phyloP scores from a whole-genome alignment of 2,113 vertebrate genomes.

The Zosterops lateralis region DNA sequence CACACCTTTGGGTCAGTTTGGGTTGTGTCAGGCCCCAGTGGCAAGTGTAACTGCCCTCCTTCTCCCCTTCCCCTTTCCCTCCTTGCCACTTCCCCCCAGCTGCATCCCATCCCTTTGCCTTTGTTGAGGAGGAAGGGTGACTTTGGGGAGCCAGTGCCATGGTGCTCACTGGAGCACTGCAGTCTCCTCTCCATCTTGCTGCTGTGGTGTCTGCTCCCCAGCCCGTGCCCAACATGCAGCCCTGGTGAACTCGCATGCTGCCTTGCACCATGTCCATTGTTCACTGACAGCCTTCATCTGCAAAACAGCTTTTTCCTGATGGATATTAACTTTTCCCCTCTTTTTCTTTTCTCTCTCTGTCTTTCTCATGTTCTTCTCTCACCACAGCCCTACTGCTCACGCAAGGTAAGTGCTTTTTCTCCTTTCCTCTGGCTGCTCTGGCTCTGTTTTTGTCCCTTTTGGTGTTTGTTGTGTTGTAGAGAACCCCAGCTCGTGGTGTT shows the following conservation, averaged over 20 bases:
- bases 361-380: conserved; percentile 55
- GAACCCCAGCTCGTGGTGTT: neutral
- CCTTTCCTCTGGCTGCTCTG: conserved; percentile 26
- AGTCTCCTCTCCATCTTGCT: conserved; percentile 19
- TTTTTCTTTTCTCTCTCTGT: conserved; percentile 63
- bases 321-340: conserved; percentile 67
- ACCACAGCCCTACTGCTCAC: conserved; percentile 77
- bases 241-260: neutral
- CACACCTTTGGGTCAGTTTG: neutral
- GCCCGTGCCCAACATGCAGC: conserved; percentile 45
- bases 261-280: conserved; percentile 34
- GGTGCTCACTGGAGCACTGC: neutral
- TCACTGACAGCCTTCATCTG: conserved; percentile 10
- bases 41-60: neutral
- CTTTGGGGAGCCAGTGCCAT: neutral
- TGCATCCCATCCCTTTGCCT: conserved; percentile 7
- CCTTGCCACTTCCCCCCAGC: neutral
- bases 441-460: neutral
- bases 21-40: neutral
- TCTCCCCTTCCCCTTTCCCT: neutral
- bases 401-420: conserved; percentile 75
- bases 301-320: conserved; percentile 18
- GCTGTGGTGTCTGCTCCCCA: conserved; percentile 15
- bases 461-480: neutral
- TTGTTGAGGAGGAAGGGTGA: neutral